Evolutionary conservation across 2,113 vertebrate species (phyloP), one percentile per base, ranked within the genome.

Genomic region (Labeo rohita): DNA sequence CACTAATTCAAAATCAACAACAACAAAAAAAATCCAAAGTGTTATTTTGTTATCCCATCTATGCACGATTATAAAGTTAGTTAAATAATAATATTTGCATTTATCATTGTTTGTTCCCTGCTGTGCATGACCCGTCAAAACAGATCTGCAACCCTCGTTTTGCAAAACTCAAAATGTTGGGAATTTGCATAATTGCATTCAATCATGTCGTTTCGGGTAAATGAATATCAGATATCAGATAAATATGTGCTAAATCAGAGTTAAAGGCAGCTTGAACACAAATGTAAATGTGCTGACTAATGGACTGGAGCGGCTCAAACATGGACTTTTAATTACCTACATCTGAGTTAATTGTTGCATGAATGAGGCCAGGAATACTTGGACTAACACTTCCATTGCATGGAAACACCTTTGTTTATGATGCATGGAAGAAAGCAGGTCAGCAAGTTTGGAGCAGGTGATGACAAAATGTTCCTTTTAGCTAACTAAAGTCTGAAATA

Each of bases 151-250:
- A 56, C 15, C 15, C 54, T 18, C 18, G 54, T 56, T 18, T 56
- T 18, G 79, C 63, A 84, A 54, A 54, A 77, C 15, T 52, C 47
- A 77, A 77, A 77, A 56, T 16, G 12, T 78, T 36, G 18, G 28
- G 15, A 21, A n/a, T 79, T n/a, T 79, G 34, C 76, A 59, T n/a
- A 12, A 36, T 5, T 13, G 52, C 76, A 13, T 36, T n/a, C 34
- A 59, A 21, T 45, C 4, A 0, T 73, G 18, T 10, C 18, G 34
- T 59, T 59, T 16, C 1, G 9, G 49, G 10, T n/a, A 15, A 80
- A 11, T 45, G 3, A 8, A 23, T 61, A 63, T 80, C 77, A 61
- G 77, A 80, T 45, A 45, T 36, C 39, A 9, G n/a, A 18, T 23
- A 43, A 59, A 23, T n/a, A n/a, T 43, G 36, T 79, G 36, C 68